Conservation (phyloP, 2,888 invertebrate genomes). For the Spodoptera littoralis region DNA sequence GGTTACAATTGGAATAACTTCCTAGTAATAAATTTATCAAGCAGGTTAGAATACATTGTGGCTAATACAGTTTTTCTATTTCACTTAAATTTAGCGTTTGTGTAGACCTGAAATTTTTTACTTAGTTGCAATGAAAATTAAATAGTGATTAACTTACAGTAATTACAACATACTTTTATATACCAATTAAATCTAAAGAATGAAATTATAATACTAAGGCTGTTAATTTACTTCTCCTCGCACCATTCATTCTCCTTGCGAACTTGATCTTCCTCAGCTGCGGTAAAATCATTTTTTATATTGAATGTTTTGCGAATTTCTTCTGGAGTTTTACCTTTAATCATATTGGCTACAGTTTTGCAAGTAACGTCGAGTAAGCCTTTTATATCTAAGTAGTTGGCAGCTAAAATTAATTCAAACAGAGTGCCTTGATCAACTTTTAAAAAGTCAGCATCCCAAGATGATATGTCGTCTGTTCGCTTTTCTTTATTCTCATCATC, state of each 20-base stretch:
- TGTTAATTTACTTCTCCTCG: slow-evolving; percentile 92
- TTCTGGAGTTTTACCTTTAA: slow-evolving; percentile 99
- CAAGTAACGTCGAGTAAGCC: slow-evolving; percentile 98
- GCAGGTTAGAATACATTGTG: slow-evolving; percentile 8
- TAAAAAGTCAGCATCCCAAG: slow-evolving; percentile 99
- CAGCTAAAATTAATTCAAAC: slow-evolving; percentile 98
- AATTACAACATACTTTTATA: slow-evolving; percentile 46
- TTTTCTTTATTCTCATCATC: slow-evolving; percentile 99
- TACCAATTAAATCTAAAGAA: slow-evolving; percentile 49
- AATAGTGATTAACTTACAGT: slow-evolving; percentile 42
- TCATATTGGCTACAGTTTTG: slow-evolving; percentile 99
- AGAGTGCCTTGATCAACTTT: slow-evolving; percentile 99
- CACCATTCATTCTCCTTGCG: slow-evolving; percentile 98
- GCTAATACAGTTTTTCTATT: slow-evolving; percentile 16
- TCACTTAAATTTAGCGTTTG: slow-evolving; percentile 6
- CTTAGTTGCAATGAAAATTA: slow-evolving; percentile 21
- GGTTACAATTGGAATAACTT: slow-evolving; percentile 16
- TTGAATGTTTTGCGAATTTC: slow-evolving; percentile 99
- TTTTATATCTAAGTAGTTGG: slow-evolving; percentile 98
- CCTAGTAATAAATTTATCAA: slow-evolving; percentile 14
- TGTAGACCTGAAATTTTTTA: slow-evolving; percentile 24
- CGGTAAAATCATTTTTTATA: slow-evolving; percentile 98
- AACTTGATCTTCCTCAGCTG: slow-evolving; percentile 99
- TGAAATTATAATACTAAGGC: slow-evolving; percentile 47
- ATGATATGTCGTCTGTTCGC: slow-evolving; percentile 99